phyloP scores from a whole-genome alignment of 2,888 invertebrate species.

The Macaria liturata region DNA sequence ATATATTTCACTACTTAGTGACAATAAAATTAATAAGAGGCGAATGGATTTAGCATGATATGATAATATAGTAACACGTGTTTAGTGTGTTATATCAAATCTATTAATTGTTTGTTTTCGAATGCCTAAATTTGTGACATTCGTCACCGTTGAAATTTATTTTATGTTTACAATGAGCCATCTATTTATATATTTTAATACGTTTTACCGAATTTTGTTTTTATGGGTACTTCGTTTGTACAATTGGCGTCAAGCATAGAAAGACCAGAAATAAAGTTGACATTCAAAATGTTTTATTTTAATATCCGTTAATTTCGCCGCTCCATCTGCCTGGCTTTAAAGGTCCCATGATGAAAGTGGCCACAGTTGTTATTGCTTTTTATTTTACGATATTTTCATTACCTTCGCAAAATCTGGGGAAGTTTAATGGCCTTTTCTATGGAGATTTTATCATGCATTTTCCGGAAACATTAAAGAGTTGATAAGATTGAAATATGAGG shows the following conservation, averaged over 20 bases:
- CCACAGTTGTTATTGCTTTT: constrained; percentile 34
- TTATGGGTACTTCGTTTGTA: too few relatives aligned
- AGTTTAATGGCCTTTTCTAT: constrained; percentile 19
- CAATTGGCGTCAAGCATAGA: not conserved
- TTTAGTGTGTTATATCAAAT: too few relatives aligned
- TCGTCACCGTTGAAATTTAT: too few relatives aligned
- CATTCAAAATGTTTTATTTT: constrained; percentile 30
- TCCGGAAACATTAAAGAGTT: constrained; percentile 11
- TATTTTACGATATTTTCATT: constrained; percentile 35
- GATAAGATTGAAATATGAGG: constrained; percentile 17
- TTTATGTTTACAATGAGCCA: too few relatives aligned
- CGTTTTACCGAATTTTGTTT: too few relatives aligned
- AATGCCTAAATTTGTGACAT: too few relatives aligned
- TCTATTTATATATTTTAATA: too few relatives aligned
- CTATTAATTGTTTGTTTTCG: too few relatives aligned
- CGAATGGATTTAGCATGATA: too few relatives aligned
- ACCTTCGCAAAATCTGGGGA: constrained; percentile 20
- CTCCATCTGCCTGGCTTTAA: constrained; percentile 32
- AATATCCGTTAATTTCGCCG: constrained; percentile 35
- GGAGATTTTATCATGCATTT: constrained; percentile 20
- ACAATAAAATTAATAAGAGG: too few relatives aligned
- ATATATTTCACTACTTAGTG: too few relatives aligned
- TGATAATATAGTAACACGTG: too few relatives aligned
- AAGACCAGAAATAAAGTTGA: constrained; percentile 32
- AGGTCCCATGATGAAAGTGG: constrained; percentile 30